phyloP scores from a whole-genome alignment of 2,113 vertebrate genomes.

The Corythaixoides concolor region DNA sequence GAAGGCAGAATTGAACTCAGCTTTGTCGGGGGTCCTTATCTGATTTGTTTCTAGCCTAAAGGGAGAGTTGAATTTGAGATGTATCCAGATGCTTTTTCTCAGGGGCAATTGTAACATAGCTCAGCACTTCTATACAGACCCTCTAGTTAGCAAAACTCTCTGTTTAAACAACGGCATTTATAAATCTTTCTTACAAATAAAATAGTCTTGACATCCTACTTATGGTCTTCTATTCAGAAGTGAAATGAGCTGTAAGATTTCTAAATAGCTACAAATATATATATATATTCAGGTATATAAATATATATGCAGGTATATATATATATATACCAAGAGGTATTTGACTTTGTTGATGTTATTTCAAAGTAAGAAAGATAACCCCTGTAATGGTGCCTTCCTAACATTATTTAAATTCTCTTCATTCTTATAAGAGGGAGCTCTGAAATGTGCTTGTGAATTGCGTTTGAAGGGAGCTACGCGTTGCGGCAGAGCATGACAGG shows the following conservation, averaged over 20 bases:
- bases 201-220: neutral
- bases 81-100: slow-evolving; percentile 47
- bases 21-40: neutral
- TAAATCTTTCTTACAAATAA: slow-evolving; percentile 2
- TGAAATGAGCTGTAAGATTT: neutral
- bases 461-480: neutral
- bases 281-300: no score
- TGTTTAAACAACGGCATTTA: slow-evolving; percentile 15
- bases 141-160: neutral
- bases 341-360: neutral
- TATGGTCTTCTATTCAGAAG: neutral
- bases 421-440: neutral
- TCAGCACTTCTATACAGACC: slow-evolving; percentile 17
- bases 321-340: neutral
- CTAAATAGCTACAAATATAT: neutral
- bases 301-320: neutral
- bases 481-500: neutral
- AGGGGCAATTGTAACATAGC: neutral
- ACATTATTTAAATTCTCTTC: neutral
- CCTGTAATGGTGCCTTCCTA: neutral
- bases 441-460: neutral
- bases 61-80: neutral
- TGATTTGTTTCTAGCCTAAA: neutral
- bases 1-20: neutral
- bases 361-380: neutral